Evolutionary conservation across 2,797 vertebrate species (phyloP).

Genomic region (Enteromius argenteus): DNA sequence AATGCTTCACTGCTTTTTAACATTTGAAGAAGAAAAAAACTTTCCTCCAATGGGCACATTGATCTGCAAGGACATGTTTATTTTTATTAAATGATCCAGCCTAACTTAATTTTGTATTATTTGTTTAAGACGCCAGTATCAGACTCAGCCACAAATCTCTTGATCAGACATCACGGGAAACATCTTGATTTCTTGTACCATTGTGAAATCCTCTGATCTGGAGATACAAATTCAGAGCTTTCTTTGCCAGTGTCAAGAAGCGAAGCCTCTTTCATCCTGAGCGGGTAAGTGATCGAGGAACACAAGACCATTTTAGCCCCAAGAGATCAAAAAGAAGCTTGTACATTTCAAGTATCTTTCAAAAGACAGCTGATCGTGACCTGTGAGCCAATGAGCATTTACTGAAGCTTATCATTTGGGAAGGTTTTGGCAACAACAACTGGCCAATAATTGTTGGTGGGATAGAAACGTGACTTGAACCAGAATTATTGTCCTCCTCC

Average conservation of each 20-base stretch:
- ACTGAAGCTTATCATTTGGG: constrained; percentile 2
- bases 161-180: constrained; percentile 41
- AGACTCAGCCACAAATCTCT: constrained; percentile 29
- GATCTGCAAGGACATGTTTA: background rate
- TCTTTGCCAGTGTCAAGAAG: constrained; percentile 47
- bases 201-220: constrained; percentile 50
- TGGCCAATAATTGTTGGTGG: constrained; percentile 18
- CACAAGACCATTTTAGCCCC: constrained; percentile 56
- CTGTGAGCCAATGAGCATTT: constrained; percentile 26
- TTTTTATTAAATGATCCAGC: constrained; percentile 8
- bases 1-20: background rate
- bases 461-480: constrained; percentile 29
- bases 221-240: constrained; percentile 48
- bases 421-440: constrained; percentile 29
- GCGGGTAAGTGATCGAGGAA: constrained; percentile 48
- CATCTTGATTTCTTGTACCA: constrained; percentile 40
- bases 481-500: background rate
- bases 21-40: background rate
- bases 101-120: background rate
- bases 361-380: constrained; percentile 41
- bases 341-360: constrained; percentile 58
- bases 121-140: constrained; percentile 16
- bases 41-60: background rate
- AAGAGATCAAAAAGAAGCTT: constrained; percentile 59
- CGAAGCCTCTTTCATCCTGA: constrained; percentile 53